phyloP scores from a whole-genome alignment of 2,797 vertebrate genomes.

The Malacoctenus gilli region DNA sequence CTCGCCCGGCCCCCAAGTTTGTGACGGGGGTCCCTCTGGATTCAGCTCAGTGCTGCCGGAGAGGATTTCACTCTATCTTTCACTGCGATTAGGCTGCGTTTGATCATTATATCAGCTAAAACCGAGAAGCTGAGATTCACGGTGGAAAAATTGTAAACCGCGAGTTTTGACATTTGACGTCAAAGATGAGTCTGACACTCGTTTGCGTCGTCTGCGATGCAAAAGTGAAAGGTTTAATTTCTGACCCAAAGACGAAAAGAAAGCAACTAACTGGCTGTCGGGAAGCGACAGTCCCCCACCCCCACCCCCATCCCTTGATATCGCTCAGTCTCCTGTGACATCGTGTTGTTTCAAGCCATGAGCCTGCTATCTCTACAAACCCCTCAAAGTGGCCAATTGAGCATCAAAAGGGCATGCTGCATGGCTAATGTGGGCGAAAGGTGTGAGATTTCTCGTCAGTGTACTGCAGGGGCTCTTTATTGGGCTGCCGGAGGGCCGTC shows the following conservation, averaged over 20 bases:
- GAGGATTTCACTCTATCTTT: neutral
- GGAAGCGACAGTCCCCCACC: slow-evolving; percentile 21
- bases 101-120: too few relatives aligned
- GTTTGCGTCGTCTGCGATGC: too few relatives aligned
- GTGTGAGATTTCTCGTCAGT: slow-evolving; percentile 87
- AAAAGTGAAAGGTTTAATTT: too few relatives aligned
- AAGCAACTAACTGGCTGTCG: slow-evolving; percentile 18
- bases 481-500: slow-evolving; percentile 79
- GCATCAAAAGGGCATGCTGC: slow-evolving; percentile 85
- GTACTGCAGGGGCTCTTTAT: slow-evolving; percentile 79
- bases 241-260: neutral
- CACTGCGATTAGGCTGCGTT: too few relatives aligned
- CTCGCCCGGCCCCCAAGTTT: slow-evolving; percentile 30
- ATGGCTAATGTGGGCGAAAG: slow-evolving; percentile 83
- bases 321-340: slow-evolving; percentile 36
- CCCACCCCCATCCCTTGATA: too few relatives aligned
- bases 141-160: too few relatives aligned
- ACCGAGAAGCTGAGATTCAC: too few relatives aligned
- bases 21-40: slow-evolving; percentile 12
- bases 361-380: slow-evolving; percentile 52
- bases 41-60: neutral
- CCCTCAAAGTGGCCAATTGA: slow-evolving; percentile 81
- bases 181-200: too few relatives aligned
- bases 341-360: slow-evolving; percentile 37
- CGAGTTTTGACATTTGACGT: too few relatives aligned